phyloP scores from a whole-genome alignment of 2,888 invertebrate species.

The Caenorhabditis virilis region DNA sequence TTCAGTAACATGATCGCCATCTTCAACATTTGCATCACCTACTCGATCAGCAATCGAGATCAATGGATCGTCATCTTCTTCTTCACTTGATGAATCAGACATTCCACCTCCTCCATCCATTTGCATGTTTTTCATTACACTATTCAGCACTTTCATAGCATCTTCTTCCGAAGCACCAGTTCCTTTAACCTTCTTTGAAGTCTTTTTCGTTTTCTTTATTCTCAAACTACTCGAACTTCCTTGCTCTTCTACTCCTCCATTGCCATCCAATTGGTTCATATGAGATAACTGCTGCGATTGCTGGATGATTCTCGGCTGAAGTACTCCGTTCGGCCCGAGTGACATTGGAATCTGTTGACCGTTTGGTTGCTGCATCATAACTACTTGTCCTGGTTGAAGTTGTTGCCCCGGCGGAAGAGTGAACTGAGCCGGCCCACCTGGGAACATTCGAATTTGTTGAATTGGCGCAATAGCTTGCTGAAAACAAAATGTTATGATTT shows the following conservation, averaged over 20 bases:
- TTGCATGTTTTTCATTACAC: slow-evolving; percentile 40
- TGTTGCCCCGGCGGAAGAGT: background rate
- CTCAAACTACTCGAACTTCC: slow-evolving; percentile 11
- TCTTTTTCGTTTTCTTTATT: background rate
- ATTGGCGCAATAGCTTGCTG: slow-evolving; percentile 12
- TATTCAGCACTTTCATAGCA: slow-evolving; percentile 31
- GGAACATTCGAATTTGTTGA: slow-evolving; percentile 7
- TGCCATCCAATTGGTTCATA: slow-evolving; percentile 55
- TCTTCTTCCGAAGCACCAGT: slow-evolving; percentile 16
- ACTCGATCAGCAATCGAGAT: slow-evolving; percentile 48
- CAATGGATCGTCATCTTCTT: slow-evolving; percentile 57
- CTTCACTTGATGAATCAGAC: slow-evolving; percentile 57
- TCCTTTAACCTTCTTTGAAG: background rate
- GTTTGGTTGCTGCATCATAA: slow-evolving; percentile 20
- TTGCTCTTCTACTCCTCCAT: slow-evolving; percentile 22
- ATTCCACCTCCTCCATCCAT: slow-evolving; percentile 58
- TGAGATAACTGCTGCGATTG: slow-evolving; percentile 28
- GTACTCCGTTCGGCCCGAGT: slow-evolving; percentile 2
- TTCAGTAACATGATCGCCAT: slow-evolving; percentile 49
- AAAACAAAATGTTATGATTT: too few species aligned
- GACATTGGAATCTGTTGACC: slow-evolving; percentile 14
- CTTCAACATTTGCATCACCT: slow-evolving; percentile 43
- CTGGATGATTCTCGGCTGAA: background rate
- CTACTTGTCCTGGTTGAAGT: slow-evolving; percentile 15
- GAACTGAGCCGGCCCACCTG: slow-evolving; percentile 1